Percentiles rank a stretch among this genome's conserved stretches.
Conservation (phyloP, 2,113 vertebrate species). For the Aleadryas rufinucha region DNA sequence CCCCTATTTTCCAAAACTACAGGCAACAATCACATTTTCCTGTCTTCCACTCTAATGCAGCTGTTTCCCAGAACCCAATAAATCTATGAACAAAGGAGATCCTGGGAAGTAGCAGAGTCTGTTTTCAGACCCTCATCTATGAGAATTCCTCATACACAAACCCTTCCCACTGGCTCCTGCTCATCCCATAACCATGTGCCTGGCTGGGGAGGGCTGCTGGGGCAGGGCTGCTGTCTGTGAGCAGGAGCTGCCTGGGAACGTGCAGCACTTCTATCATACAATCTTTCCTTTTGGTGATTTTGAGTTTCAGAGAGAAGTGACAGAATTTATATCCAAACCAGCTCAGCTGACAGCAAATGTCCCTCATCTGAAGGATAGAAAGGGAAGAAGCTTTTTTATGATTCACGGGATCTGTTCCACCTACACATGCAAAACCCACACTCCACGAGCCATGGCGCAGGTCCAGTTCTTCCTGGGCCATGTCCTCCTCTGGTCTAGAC, state of each 20-base stretch:
- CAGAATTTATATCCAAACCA: neutral
- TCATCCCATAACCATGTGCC: neutral
- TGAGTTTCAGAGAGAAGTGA: neutral
- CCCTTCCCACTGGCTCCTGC: neutral
- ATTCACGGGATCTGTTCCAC: constrained; percentile 49
- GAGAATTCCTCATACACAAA: neutral
- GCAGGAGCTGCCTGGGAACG: neutral
- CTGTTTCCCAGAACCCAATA: neutral
- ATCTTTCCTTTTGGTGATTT: neutral
- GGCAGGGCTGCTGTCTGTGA: neutral
- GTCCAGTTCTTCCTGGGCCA: neutral
- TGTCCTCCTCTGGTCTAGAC: neutral
- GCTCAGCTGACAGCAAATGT: constrained; percentile 16
- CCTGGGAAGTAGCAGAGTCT: rapidly evolving
- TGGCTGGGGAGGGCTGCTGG: neutral
- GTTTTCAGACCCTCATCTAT: neutral
- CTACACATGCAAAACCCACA: neutral
- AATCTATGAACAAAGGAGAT: neutral
- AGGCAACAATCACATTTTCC: neutral
- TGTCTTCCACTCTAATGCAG: neutral
- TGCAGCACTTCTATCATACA: neutral
- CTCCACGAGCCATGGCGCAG: neutral
- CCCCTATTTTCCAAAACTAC: neutral
- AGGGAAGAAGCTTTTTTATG: neutral
- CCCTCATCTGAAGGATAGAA: neutral